Conservation (phyloP, 2,888 invertebrate species). For the Polia nebulosa region DNA sequence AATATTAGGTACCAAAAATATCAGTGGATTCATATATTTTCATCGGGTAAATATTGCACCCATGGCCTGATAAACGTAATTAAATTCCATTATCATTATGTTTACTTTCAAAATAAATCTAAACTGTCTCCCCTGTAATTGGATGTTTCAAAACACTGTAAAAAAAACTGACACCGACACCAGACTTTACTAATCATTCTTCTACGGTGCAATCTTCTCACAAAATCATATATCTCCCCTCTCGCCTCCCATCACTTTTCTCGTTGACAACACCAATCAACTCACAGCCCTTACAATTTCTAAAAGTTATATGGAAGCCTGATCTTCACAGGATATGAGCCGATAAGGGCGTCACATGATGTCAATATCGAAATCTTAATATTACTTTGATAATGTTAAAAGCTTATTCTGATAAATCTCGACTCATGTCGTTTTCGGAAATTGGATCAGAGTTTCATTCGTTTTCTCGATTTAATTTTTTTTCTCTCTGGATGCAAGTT, state of each 20-base stretch:
- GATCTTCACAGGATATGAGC: slow-evolving; percentile 57
- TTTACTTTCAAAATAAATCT: neutral
- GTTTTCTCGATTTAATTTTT: slow-evolving; percentile 32
- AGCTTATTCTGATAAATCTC: slow-evolving; percentile 51
- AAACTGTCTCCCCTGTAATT: neutral
- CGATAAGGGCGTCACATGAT: slow-evolving; percentile 44
- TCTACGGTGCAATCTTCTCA: slow-evolving; percentile 14
- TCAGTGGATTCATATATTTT: too few relatives aligned
- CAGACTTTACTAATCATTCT: neutral
- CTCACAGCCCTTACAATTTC: neutral
- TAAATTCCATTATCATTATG: neutral
- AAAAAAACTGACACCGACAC: neutral
- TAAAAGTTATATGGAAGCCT: slow-evolving; percentile 41
- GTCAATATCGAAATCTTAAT: slow-evolving; percentile 58
- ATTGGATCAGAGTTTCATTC: slow-evolving; percentile 53
- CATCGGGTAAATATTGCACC: too few relatives aligned
- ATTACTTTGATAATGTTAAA: slow-evolving; percentile 58
- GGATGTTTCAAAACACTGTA: neutral
- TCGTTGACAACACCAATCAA: slow-evolving; percentile 42
- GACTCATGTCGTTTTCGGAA: slow-evolving; percentile 55
- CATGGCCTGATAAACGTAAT: too few relatives aligned
- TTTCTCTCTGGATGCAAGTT: neutral
- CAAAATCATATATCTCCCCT: neutral
- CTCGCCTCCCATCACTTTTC: neutral
- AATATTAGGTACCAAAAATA: too few relatives aligned